Base-by-base conservation (phyloP, 1,140 invertebrate genomes). In the Pristionchus pacificus region DNA sequence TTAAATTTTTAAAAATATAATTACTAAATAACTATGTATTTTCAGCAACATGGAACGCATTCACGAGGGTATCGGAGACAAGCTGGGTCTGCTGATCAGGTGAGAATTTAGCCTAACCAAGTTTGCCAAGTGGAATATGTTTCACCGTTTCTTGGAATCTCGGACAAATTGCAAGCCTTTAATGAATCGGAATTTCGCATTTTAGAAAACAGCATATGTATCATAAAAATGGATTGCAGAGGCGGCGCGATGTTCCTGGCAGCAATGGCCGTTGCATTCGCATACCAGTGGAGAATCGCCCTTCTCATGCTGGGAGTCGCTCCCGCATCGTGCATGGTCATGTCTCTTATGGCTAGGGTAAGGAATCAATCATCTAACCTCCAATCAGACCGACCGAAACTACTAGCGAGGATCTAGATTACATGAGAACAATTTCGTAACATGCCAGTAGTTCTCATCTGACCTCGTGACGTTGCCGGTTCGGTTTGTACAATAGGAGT, bases 51-150 rank as follows among this genome's bases (percentile, higher is more conserved):
- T 95, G n/a, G 88, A 91, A 25, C 91, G 92, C 84, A 87, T 94
- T 76, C 90, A 92, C 82, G 91, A 93, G 80, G 93, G 92, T 3
- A 90, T 95, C 57, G 92, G 92, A 0, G 91, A 93, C 81, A 95
- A 95, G 84, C 86, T 93, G 28, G 90, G 89, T 2, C 89, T 90
- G 60, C 90, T 93, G 74, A 81, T 91, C 15, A 90, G n/a, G n/a
- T n/a, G n/a, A n/a, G n/a, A n/a, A n/a, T n/a, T n/a, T n/a, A n/a
- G n/a, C n/a, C n/a, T n/a, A n/a, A n/a, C n/a, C n/a, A n/a, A n/a
- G n/a, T n/a, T n/a, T n/a, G n/a, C n/a, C n/a, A n/a, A n/a, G n/a
- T n/a, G n/a, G n/a, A n/a, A n/a, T n/a, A n/a, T n/a, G n/a, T n/a
- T n/a, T n/a, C n/a, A n/a, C n/a, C n/a, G n/a, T n/a, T n/a, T n/a